Evolutionary conservation across 2,113 vertebrate genomes (phyloP).

Genomic region (Zosterops hypoxanthus): DNA sequence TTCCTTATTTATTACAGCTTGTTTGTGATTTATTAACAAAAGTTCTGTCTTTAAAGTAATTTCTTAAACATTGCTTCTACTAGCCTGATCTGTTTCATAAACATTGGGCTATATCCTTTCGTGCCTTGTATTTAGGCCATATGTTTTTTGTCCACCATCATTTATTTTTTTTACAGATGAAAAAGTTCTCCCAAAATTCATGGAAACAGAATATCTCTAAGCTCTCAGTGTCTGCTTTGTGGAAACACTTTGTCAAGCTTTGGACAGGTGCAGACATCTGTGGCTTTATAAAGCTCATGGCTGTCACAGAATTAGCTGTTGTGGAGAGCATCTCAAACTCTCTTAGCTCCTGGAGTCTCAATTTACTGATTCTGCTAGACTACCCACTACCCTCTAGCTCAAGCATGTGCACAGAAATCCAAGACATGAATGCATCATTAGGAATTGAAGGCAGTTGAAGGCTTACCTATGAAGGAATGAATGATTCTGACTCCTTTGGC

Average conservation of each 20-base stretch:
- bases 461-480: background rate
- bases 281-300: background rate
- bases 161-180: background rate
- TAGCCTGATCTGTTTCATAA: conserved; percentile 14
- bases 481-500: background rate
- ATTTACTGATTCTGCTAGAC: background rate
- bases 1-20: conserved; percentile 56
- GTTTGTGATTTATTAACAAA: conserved; percentile 52
- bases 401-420: background rate
- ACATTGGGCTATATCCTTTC: background rate
- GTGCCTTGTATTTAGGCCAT: background rate
- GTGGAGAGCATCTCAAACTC: background rate
- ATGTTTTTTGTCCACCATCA: background rate
- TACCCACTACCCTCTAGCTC: background rate
- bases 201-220: background rate
- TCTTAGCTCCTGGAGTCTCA: background rate
- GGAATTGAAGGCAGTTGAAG: background rate
- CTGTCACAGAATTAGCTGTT: background rate
- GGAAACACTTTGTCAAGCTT: background rate
- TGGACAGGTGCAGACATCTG: background rate
- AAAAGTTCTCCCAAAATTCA: background rate
- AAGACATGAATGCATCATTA: background rate
- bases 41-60: conserved; percentile 45
- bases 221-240: background rate
- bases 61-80: conserved; percentile 17